phyloP scores from a whole-genome alignment of 2,797 vertebrate species.

The Tapirus indicus region DNA sequence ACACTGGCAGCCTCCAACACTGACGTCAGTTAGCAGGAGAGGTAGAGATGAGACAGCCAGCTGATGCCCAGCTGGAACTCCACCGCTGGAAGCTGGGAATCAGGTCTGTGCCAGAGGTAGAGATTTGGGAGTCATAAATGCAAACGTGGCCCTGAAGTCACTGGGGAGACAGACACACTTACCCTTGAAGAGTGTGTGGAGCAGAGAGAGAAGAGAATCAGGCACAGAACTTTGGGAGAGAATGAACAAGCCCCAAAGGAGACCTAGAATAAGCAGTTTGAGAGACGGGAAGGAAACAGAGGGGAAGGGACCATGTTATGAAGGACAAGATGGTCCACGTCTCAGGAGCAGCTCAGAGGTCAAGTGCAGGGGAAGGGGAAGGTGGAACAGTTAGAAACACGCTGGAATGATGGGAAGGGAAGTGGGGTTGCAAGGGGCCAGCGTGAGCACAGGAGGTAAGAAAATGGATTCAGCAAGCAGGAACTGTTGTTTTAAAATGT shows the following conservation, averaged over 20 bases:
- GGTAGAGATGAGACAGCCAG: neutral
- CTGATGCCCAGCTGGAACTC: neutral
- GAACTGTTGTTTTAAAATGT: neutral
- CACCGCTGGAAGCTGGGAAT: neutral
- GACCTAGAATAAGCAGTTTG: neutral
- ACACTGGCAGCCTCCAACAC: accelerated
- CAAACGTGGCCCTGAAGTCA: neutral
- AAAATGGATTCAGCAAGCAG: neutral
- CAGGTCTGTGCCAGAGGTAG: neutral
- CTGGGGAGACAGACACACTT: neutral
- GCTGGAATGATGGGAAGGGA: neutral
- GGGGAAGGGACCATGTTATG: accelerated
- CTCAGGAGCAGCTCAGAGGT: neutral
- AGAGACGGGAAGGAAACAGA: neutral
- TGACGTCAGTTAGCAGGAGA: neutral
- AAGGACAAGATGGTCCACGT: neutral
- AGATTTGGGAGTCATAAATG: neutral
- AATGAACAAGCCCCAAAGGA: neutral
- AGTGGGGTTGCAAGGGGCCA: neutral
- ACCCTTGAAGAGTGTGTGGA: neutral
- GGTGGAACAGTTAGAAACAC: accelerated
- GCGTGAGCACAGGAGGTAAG: neutral
- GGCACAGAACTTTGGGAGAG: neutral
- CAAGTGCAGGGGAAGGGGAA: neutral
- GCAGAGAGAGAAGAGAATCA: neutral